Percentiles rank a stretch among this genome's conserved stretches.
These are phyloP conservation scores for Triplophysa dalaica DNA, from an alignment of 2,113 vertebrate genomes.

Conservation along the genomic window DNA sequence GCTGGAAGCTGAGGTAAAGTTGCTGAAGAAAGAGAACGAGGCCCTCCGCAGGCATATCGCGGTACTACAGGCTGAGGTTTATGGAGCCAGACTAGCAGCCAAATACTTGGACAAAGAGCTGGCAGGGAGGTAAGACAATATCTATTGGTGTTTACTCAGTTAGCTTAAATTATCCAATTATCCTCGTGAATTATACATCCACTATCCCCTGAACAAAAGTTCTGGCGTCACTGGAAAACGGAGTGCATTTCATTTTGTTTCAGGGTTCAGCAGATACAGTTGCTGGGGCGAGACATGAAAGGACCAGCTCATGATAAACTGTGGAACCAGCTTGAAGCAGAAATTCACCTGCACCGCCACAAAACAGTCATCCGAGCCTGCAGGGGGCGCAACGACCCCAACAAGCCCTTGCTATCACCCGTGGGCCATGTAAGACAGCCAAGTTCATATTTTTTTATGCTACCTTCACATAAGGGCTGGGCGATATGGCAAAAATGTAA, in stretches of 20 bases:
- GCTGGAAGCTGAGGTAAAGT: conserved; percentile 87
- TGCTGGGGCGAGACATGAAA: conserved; percentile 97
- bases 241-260: background rate
- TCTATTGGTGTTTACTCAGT: no score
- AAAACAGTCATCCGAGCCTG: conserved; percentile 98
- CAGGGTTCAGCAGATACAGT: conserved; percentile 97
- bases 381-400: conserved; percentile 90
- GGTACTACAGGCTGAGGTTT: conserved; percentile 96
- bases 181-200: no score
- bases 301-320: conserved; percentile 97
- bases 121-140: conserved; percentile 84
- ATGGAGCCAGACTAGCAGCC: conserved; percentile 94
- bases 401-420: conserved; percentile 87
- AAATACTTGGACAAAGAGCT: conserved; percentile 98
- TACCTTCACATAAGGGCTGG: no score
- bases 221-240: background rate
- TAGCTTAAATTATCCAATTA: no score
- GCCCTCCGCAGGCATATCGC: conserved; percentile 96
- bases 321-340: conserved; percentile 98
- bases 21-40: conserved; percentile 92
- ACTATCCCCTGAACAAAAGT: no score
- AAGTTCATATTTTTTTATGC: background rate
- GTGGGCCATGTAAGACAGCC: conserved; percentile 85
- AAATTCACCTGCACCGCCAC: conserved; percentile 97
- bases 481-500: no score